Percentiles rank a stretch among this genome's conserved stretches.
These are phyloP conservation scores for Caenorhabditis doughertyi DNA, from an alignment of 2,888 invertebrate species.

Conservation along the genomic window DNA sequence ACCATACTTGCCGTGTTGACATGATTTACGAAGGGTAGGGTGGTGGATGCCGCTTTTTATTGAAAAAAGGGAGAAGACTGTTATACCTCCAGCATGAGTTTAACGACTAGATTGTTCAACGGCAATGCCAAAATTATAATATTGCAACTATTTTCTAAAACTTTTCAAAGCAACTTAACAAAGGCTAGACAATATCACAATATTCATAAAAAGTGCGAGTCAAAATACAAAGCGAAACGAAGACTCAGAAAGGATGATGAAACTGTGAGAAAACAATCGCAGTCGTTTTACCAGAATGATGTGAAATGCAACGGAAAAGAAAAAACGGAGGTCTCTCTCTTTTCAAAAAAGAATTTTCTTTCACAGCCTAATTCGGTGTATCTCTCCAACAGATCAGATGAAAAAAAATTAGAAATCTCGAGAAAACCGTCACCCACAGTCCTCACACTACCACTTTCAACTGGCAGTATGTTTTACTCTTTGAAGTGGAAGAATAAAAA, in stretches of 20 bases:
- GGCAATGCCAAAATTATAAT: too few species aligned
- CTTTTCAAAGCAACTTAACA: not conserved
- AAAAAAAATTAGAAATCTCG: slow-evolving; percentile 45
- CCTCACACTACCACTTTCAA: slow-evolving; percentile 14
- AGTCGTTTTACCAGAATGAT: slow-evolving; percentile 7
- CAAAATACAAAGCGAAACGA: not conserved
- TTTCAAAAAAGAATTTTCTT: slow-evolving; percentile 34
- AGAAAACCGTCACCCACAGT: slow-evolving; percentile 48
- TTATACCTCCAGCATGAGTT: too few species aligned
- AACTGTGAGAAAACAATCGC: slow-evolving; percentile 39
- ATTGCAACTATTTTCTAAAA: not conserved
- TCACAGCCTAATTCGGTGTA: slow-evolving; percentile 45
- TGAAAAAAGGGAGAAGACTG: not conserved
- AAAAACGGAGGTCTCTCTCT: slow-evolving; percentile 25
- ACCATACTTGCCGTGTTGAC: slow-evolving; percentile 35
- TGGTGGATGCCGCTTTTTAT: slow-evolving; percentile 12
- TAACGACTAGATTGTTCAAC: too few species aligned
- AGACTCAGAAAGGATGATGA: slow-evolving; percentile 34
- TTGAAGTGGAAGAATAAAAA: slow-evolving; percentile 7
- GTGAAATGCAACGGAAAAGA: slow-evolving; percentile 38
- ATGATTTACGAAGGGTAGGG: slow-evolving; percentile 32
- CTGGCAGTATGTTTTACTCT: slow-evolving; percentile 28
- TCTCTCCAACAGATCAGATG: slow-evolving; percentile 41
- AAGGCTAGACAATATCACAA: slow-evolving; percentile 1
- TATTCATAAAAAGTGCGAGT: slow-evolving; percentile 30